Conservation (phyloP, 1,140 invertebrate genomes). For the Hydropsyche tenuis region DNA sequence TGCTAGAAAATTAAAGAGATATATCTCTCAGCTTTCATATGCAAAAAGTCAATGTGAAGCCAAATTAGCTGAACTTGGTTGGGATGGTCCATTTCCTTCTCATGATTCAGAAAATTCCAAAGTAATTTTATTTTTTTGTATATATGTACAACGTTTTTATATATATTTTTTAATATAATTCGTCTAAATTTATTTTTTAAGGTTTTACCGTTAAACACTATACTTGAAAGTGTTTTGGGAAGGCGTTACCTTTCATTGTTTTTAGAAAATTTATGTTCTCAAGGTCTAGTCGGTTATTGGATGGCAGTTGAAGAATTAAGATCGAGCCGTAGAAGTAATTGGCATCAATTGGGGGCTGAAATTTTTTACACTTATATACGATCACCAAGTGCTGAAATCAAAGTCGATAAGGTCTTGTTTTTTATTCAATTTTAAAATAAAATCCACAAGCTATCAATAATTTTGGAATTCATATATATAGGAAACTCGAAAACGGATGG, state of each 20-base stretch:
- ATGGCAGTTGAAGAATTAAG: constrained; percentile 86
- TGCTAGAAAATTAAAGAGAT: constrained; percentile 74
- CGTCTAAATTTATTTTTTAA: constrained; percentile 43
- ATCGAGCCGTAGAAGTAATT: constrained; percentile 72
- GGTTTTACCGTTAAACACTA: constrained; percentile 69
- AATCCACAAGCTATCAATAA: not conserved
- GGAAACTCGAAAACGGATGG: constrained; percentile 80
- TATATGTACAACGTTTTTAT: not conserved
- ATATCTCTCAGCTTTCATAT: constrained; percentile 82
- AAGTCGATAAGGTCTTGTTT: constrained; percentile 71
- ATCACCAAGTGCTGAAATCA: constrained; percentile 78
- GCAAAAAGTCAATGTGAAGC: constrained; percentile 86
- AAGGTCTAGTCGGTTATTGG: constrained; percentile 85
- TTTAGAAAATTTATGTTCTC: constrained; percentile 80
- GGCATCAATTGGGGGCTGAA: constrained; percentile 87
- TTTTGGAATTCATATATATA: constrained; percentile 41
- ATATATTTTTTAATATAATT: constrained; percentile 34
- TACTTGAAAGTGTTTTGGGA: constrained; percentile 74
- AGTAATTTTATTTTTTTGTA: constrained; percentile 50
- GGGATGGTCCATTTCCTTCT: constrained; percentile 76
- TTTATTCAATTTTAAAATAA: constrained; percentile 43
- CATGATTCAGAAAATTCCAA: constrained; percentile 59
- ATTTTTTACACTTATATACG: constrained; percentile 89
- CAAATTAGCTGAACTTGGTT: constrained; percentile 76
- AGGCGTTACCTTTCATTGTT: constrained; percentile 79